These are phyloP conservation scores for Drepana falcataria DNA, from an alignment of 2,888 invertebrate species.

Conservation along the genomic window DNA sequence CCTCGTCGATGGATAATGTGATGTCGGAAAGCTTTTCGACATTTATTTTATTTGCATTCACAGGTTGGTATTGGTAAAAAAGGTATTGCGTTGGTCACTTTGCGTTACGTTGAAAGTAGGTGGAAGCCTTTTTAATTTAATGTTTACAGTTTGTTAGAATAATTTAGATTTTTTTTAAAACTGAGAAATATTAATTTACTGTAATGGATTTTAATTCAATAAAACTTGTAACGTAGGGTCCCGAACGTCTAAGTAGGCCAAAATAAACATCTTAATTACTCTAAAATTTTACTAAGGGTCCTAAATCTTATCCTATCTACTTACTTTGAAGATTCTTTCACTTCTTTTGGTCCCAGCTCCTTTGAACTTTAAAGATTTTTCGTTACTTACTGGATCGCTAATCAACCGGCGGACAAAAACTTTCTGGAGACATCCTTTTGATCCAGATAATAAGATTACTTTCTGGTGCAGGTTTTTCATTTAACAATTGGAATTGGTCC, in stretches of 20 bases:
- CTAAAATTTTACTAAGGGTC: background rate
- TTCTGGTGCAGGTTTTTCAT: background rate
- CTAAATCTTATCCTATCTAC: background rate
- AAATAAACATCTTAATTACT: background rate
- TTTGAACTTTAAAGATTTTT: constrained; percentile 22
- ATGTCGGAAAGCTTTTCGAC: background rate
- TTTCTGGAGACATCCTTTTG: constrained; percentile 22
- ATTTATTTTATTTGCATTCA: background rate
- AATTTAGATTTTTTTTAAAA: too few relatives aligned
- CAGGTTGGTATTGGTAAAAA: background rate
- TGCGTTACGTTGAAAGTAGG: background rate
- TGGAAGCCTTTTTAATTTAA: background rate
- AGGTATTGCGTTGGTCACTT: background rate
- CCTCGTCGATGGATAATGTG: background rate
- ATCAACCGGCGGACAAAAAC: constrained; percentile 23
- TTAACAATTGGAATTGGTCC: too few relatives aligned
- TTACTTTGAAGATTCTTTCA: constrained; percentile 5
- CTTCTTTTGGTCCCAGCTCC: constrained; percentile 14
- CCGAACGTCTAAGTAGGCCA: background rate
- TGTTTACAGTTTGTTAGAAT: too few relatives aligned
- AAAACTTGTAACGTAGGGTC: background rate
- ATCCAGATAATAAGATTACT: constrained; percentile 15
- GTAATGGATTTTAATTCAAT: too few relatives aligned
- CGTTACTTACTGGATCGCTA: constrained; percentile 21
- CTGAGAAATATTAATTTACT: too few relatives aligned